These are phyloP conservation scores for Enteromius afrohamiltoni DNA, from an alignment of 2,797 vertebrate genomes.

Conservation along the genomic window DNA sequence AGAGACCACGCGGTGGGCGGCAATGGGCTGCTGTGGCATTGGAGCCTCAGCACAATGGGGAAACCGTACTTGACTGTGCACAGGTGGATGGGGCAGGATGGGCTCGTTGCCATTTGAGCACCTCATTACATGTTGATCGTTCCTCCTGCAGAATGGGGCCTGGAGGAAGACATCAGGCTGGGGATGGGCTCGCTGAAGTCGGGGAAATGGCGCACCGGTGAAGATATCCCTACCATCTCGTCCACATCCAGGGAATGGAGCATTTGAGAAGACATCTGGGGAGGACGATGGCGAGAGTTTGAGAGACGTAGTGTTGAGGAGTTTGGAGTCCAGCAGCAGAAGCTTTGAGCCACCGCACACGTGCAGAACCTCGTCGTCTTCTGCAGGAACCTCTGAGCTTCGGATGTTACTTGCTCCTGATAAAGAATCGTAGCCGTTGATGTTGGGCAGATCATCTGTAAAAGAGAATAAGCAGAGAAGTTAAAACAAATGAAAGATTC, in stretches of 20 bases:
- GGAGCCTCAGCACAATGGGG: slow-evolving; percentile 72
- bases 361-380: slow-evolving; percentile 54
- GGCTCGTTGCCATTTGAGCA: slow-evolving; percentile 13
- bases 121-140: slow-evolving; percentile 57
- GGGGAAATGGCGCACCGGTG: slow-evolving; percentile 78
- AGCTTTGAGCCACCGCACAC: slow-evolving; percentile 18
- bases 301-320: background rate
- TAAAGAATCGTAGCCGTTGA: slow-evolving; percentile 44
- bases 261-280: slow-evolving; percentile 85
- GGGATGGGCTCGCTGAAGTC: slow-evolving; percentile 69
- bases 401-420: slow-evolving; percentile 60
- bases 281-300: slow-evolving; percentile 51
- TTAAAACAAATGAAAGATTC: background rate
- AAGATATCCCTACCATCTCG: slow-evolving; percentile 75
- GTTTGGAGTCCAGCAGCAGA: slow-evolving; percentile 23
- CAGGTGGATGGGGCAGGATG: slow-evolving; percentile 38
- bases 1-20: slow-evolving; percentile 78
- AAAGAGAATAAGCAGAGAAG: background rate
- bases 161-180: slow-evolving; percentile 88
- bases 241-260: slow-evolving; percentile 80
- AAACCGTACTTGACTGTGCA: slow-evolving; percentile 52
- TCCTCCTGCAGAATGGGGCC: slow-evolving; percentile 88
- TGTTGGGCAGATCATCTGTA: slow-evolving; percentile 41
- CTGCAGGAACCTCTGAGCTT: slow-evolving; percentile 52
- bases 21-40: slow-evolving; percentile 77